Conservation (phyloP, 2,113 vertebrate species). For the Cricetomys ansorgei region DNA sequence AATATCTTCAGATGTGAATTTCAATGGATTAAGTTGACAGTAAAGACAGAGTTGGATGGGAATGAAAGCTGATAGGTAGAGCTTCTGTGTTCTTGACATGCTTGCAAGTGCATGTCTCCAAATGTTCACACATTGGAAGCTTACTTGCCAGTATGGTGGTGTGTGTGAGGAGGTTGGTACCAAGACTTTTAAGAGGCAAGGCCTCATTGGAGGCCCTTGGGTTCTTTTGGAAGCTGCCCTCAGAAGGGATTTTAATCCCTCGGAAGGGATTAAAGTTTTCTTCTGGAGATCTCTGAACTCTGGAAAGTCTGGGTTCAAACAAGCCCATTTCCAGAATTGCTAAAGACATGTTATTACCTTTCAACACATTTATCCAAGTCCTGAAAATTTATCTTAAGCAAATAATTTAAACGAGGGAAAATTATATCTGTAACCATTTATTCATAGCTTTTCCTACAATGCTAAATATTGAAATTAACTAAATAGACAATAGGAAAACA, state of each 20-base stretch:
- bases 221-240: not conserved
- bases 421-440: not conserved
- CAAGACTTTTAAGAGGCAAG: not conserved
- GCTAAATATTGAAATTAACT: constrained; percentile 25
- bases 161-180: not conserved
- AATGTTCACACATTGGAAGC: not conserved
- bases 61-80: not conserved
- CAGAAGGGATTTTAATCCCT: not conserved
- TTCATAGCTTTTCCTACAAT: not conserved
- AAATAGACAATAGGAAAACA: not conserved
- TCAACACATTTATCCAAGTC: not conserved
- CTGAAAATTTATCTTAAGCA: constrained; percentile 47
- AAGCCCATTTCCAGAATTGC: not conserved
- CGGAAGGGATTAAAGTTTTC: not conserved
- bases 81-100: too few relatives aligned
- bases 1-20: not conserved
- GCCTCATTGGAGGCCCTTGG: not conserved
- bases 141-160: not conserved
- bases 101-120: not conserved
- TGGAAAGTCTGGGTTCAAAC: not conserved
- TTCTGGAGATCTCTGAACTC: not conserved
- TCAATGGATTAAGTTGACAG: not conserved
- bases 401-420: not conserved
- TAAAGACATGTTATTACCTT: not conserved
- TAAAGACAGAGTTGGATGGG: not conserved